Evolutionary conservation across 2,113 vertebrate genomes (phyloP), one percentile per base, ranked within the genome.

Genomic region (Gnathonemus longibarbis): DNA sequence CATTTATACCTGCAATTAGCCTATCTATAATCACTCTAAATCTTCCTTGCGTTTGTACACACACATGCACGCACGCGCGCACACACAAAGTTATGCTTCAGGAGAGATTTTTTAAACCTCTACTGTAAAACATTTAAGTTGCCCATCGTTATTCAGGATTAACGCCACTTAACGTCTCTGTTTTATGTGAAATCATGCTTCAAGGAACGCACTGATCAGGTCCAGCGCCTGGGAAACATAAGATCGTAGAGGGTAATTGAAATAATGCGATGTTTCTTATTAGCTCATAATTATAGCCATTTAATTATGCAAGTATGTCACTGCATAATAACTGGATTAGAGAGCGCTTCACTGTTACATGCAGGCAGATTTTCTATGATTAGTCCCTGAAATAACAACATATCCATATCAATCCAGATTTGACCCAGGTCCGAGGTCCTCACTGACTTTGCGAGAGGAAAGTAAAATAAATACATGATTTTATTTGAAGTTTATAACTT

Each of bases 1-100:
- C 84, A 90, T 91, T 91, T 90, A 90, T 93, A 90, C 89, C 83
- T 90, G 42, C 58, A 90, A 93, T 95, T 94, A 94, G 88, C 46
- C 92, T 24, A 24, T 89, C 87, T 90, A 88, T 90, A 94, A 92
- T 93, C 92, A 93, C 85, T 77, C 88, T 88, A 46, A 58, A 88
- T 50, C 74, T 19, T 35, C 10, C 49, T 27, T 84, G 70, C 70
- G n/a, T 49, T 45, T 31, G 49, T 50, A 42, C 50, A 58, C 49
- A 84, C 50, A n/a, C 49, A 89, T 35, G 56, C 19, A 45, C 74
- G 17, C 24, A 58, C 50, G 58, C 49, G 45, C 89, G 45, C 50
- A 35, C 90, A 85, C 88, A 89, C 88, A 83, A 74, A 89, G 35
- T 46, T 24, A 89, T 15, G 83, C 50, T 87, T 87, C 85, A 56